Evolutionary conservation across 92 coral and sea anemone genomes (phyloP), one percentile per base, ranked within the genome.

Genomic region (Palythoa heliodiscus): DNA sequence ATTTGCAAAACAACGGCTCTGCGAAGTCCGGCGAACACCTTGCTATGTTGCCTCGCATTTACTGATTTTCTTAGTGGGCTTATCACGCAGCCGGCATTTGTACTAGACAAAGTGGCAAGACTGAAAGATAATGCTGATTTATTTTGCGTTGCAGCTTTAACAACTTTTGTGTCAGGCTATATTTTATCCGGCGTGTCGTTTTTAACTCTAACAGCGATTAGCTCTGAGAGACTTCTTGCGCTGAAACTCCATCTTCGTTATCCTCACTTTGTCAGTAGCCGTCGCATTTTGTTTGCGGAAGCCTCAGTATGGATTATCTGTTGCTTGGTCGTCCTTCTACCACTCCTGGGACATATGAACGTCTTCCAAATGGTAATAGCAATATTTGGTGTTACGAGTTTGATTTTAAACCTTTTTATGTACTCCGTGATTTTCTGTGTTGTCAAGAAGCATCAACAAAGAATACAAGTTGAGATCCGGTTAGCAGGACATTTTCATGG

Each of bases 101-200:
- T 80, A 12, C 13, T 80, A 38, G 84, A 80, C 60, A 80, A 80
- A 80, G 24, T 80, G 19, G 84, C 84, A 48, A 64, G 84, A 35
- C 16, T 80, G 22, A 66, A 47, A 67, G 47, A 25, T 68, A 48
- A 68, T 6, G 73, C 16, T 24, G 55, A 48, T 22, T 66, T 80
- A 48, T 80, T 48, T 47, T 80, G 84, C 43, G 40, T 15, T 2
- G 58, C 84, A 20, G 73, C 75, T 48, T 68, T 66, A 47, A 80
- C 75, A 23, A 80, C 84, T 37, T 80, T 80, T 20, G 84, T 80
- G 84, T 80, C 84, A 22, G 84, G 84, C 9, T 80, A 80, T 12
- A 12, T 64, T 64, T 66, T 52, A 29, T 80, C 74, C 14, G 84
- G 75, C 24, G 84, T 80, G 58, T 80, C 84, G 48, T 80, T 80